Percentiles rank a stretch among this genome's conserved stretches.
phyloP scores from a whole-genome alignment of 1,140 invertebrate genomes.

The Papilio xuthus region DNA sequence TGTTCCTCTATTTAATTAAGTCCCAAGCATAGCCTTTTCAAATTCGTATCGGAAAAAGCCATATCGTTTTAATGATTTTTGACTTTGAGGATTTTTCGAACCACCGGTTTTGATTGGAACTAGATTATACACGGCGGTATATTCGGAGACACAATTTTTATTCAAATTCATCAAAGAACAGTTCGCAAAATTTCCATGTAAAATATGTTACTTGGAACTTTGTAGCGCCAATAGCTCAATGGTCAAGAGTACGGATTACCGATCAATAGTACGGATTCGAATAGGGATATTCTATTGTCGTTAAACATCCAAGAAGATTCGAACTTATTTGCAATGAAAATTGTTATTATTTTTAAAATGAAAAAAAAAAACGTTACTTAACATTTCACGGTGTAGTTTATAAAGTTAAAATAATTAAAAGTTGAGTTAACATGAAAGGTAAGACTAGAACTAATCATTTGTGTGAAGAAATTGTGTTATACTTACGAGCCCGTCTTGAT shows the following conservation, averaged over 20 bases:
- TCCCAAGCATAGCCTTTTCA: neutral
- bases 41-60: neutral
- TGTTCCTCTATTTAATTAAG: neutral
- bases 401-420: neutral
- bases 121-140: neutral
- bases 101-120: neutral
- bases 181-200: neutral
- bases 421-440: neutral
- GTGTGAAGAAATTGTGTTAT: neutral
- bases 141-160: neutral
- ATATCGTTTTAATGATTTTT: slow-evolving; percentile 1
- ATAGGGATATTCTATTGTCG: neutral
- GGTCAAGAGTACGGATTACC: neutral
- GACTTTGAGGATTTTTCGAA: neutral
- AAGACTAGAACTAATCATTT: neutral
- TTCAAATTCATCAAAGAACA: neutral
- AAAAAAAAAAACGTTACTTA: neutral
- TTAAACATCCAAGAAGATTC: no score
- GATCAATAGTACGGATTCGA: neutral
- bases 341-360: neutral
- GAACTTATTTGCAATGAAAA: neutral
- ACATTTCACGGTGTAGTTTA: neutral
- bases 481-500: neutral
- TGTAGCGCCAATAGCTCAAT: neutral
- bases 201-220: neutral